Conservation (phyloP, 53 echinoderm and acorn worm species). For the Paelopatides confundens region DNA sequence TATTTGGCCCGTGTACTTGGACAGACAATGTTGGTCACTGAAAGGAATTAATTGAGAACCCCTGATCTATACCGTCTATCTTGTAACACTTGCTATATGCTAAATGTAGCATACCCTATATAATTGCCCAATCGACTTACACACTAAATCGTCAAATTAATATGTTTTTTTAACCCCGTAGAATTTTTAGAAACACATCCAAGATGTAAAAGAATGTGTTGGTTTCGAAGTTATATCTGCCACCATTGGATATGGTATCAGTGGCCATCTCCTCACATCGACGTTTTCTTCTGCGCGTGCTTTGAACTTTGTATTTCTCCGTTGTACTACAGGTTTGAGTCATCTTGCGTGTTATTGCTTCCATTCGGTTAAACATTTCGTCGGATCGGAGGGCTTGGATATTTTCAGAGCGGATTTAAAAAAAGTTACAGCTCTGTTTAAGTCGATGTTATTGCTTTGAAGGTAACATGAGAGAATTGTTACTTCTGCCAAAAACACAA, state of each 20-base stretch:
- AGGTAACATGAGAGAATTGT: conserved; percentile 8
- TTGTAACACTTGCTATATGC: too few relatives aligned
- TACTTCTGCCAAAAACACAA: conserved; percentile 11
- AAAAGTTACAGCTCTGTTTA: background rate
- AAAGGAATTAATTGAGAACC: too few relatives aligned
- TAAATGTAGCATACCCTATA: too few relatives aligned
- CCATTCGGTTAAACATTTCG: conserved; percentile 17
- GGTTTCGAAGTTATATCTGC: conserved; percentile 5
- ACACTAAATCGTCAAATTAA: background rate
- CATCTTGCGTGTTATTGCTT: background rate
- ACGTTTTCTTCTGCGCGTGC: background rate
- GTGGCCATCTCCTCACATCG: background rate
- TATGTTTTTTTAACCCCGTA: background rate
- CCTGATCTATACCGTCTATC: too few relatives aligned
- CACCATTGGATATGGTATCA: background rate
- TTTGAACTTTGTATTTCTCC: background rate
- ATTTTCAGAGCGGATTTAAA: conserved; percentile 27
- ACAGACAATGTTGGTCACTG: too few relatives aligned
- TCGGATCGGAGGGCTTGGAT: conserved; percentile 14
- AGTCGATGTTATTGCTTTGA: conserved; percentile 2
- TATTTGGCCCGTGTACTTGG: too few relatives aligned
- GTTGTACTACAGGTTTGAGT: background rate
- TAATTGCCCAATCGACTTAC: too few relatives aligned
- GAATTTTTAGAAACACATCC: background rate
- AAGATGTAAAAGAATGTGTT: background rate